phyloP scores from a whole-genome alignment of 2,888 invertebrate genomes.

The Aquatica leii region DNA sequence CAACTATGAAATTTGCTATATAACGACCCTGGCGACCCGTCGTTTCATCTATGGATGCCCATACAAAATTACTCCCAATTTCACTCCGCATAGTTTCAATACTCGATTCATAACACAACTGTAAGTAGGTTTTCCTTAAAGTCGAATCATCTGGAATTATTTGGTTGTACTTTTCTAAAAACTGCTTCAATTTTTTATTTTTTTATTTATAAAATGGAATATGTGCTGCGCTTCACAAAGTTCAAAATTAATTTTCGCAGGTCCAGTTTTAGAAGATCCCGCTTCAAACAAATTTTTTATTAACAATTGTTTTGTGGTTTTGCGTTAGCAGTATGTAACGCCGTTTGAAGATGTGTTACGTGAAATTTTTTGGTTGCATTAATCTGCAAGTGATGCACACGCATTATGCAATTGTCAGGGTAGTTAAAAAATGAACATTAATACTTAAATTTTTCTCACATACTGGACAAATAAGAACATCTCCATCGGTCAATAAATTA shows the following conservation, averaged over 20 bases:
- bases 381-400: not conserved
- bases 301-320: not conserved
- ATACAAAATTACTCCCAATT: no score
- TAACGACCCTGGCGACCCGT: no score
- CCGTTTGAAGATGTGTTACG: not conserved
- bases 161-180: conserved; percentile 5
- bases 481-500: no score
- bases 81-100: no score
- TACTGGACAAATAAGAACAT: not conserved
- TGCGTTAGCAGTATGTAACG: no score
- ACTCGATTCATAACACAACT: no score
- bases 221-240: not conserved
- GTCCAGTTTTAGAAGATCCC: not conserved
- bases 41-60: no score
- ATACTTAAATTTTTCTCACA: not conserved
- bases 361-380: not conserved
- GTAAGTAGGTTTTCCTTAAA: conserved; percentile 5
- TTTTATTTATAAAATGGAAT: not conserved
- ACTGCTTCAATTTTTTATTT: conserved; percentile 3
- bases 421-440: not conserved
- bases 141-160: conserved; percentile 5
- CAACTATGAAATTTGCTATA: no score
- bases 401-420: not conserved
- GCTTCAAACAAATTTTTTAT: not conserved
- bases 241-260: not conserved